Evolutionary conservation across 35 echinoderm and acorn worm species (phyloP), one percentile per base, ranked within the genome.

Genomic region (Apostichopus parvimensis): DNA sequence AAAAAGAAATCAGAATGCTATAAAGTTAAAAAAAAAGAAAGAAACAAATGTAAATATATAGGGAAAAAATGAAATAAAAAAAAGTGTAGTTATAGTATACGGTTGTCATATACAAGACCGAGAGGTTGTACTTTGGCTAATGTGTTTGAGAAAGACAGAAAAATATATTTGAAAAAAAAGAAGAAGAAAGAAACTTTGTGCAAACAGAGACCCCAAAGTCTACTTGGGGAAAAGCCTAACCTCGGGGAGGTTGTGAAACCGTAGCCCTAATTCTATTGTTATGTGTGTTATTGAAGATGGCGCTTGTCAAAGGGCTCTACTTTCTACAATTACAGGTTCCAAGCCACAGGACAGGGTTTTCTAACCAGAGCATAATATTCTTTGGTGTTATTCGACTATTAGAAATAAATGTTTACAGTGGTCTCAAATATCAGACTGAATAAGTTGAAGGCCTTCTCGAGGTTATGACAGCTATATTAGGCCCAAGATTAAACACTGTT

Each of bases 181-280:
- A 73, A 17, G 10, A 73, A 73, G 20, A 73, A 73, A 73, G 71
- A 73, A 73, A 73, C 71, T 73, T 73, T 73, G 17, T 73, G 71
- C 71, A 73, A 73, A 73, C 71, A 73, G 71, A 73, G 71, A 73
- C 14, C 71, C 71, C 71, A 73, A 73, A 18, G 71, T 73, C 71
- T 73, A 73, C 71, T 73, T 73, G 71, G 14, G n/a, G 71, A 73
- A 73, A 73, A 73, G 10, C 71, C 12, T 73, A 21, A 73, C 71
- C 71, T 18, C 13, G 71, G 20, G 71, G 71, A 73, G 71, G 71
- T 73, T 73, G 71, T 73, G 71, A 73, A 73, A 73, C 12, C n/a
- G 71, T 73, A 73, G 10, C 71, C 71, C 13, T 73, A 6, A 21
- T 73, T 6, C 15, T 73, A 73, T 73, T 73, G 71, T 73, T 73